Percentiles rank a stretch among this genome's conserved stretches.
phyloP scores from a whole-genome alignment of 2,888 invertebrate species.

The Brachyopa scutellaris region DNA sequence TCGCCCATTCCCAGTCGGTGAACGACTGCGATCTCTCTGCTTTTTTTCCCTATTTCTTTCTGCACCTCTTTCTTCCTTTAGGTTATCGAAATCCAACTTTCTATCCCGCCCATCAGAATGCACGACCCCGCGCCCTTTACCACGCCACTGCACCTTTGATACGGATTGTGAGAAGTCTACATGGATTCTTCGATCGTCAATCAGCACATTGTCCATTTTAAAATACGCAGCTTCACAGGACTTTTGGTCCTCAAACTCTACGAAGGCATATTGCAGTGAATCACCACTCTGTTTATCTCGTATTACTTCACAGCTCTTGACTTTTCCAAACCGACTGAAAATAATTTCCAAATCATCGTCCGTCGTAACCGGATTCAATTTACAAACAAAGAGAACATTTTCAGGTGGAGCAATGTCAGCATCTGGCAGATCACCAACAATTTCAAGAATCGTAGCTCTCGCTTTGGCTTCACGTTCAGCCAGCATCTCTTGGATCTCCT shows the following conservation, averaged over 20 bases:
- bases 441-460: constrained; percentile 97
- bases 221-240: constrained; percentile 99
- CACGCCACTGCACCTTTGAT: constrained; percentile 94
- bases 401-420: constrained; percentile 99
- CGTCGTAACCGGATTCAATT: constrained; percentile 98
- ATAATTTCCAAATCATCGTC: constrained; percentile 99
- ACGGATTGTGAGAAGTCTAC: constrained; percentile 99
- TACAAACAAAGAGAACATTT: constrained; percentile 99
- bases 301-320: constrained; percentile 97
- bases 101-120: constrained; percentile 75
- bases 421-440: constrained; percentile 98
- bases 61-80: not conserved
- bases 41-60: not conserved
- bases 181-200: constrained; percentile 99
- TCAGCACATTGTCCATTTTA: constrained; percentile 99
- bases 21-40: constrained; percentile 25
- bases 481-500: constrained; percentile 93
- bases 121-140: constrained; percentile 91
- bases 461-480: constrained; percentile 97
- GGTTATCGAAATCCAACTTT: constrained; percentile 78
- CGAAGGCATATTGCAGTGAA: constrained; percentile 99
- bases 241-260: constrained; percentile 96
- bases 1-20: not conserved
- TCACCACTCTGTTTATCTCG: constrained; percentile 95
- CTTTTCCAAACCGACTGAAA: constrained; percentile 97